These are phyloP conservation scores for Pygoscelis adeliae DNA, from an alignment of 2,113 vertebrate species.

Conservation along the genomic window DNA sequence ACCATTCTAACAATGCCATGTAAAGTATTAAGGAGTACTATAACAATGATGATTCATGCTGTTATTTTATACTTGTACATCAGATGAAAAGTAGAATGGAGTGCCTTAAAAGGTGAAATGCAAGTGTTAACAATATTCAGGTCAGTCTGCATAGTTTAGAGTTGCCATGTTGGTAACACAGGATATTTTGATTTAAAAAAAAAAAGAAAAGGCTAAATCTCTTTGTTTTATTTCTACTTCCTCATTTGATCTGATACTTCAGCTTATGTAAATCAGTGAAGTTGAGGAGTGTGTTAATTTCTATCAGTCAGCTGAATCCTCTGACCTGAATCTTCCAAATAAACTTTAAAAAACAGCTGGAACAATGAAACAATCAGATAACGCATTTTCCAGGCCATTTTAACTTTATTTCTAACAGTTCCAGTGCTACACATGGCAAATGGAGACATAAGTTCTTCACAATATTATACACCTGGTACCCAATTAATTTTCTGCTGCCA, in stretches of 20 bases:
- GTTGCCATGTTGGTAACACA: neutral
- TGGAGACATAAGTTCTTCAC: neutral
- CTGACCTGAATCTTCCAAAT: neutral
- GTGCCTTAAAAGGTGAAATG: neutral
- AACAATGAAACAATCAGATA: neutral
- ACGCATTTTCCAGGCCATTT: neutral
- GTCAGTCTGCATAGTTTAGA: neutral
- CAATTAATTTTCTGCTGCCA: neutral
- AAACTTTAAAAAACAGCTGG: neutral
- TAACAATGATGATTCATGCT: neutral
- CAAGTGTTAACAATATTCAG: neutral
- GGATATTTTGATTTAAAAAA: neutral
- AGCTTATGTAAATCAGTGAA: neutral
- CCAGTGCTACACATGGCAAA: neutral
- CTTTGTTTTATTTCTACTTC: neutral
- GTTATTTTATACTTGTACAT: neutral
- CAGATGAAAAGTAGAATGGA: neutral
- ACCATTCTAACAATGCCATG: neutral
- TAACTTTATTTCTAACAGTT: neutral
- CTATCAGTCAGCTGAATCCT: neutral
- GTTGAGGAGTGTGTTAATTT: neutral
- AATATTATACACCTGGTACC: neutral
- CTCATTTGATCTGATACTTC: neutral
- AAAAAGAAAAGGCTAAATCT: neutral
- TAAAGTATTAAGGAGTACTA: neutral